Evolutionary conservation across 2,113 vertebrate genomes (phyloP), one percentile per base, ranked within the genome.

Genomic region (Sisor rabdophorus): DNA sequence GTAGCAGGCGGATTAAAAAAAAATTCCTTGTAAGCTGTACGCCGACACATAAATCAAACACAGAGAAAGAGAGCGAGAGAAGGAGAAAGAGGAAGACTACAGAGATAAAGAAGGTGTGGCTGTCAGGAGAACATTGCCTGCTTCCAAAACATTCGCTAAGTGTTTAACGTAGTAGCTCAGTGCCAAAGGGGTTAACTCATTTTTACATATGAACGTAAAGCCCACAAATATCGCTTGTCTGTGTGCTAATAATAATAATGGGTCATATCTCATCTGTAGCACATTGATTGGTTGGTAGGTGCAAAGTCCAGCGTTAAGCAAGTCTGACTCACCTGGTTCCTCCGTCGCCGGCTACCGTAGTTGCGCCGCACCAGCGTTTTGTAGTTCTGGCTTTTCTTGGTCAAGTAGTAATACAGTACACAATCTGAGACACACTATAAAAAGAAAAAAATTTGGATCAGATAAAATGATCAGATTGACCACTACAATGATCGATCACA

Each of bases 381-480:
- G 84, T 94, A 99, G 86, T 98, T 98, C 87, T 98, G 94, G 89
- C 98, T 99, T 91, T 99, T 99, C 93, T 99, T 99, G 56, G 97
- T 97, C 91, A 99, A 92, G 89, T 99, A 99, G 87, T 99, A 99
- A 90, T 96, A 98, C 56, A 98, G 90, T 83, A 98, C 97, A 86
- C 97, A 99, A 86, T 98, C 97, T 0, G 97, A 92, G 74, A 99
- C 95, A 85, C 94, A 97, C 97, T 99, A 76, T 76, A 91, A 89
- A 48, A 69, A 0, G 2, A 59, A 64, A 20, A 4, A 24, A 32
- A 54, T 30, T n/a, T n/a, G n/a, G n/a, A n/a, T n/a, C n/a, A n/a
- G n/a, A n/a, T n/a, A n/a, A n/a, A n/a, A n/a, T n/a, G n/a, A n/a
- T n/a, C n/a, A n/a, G n/a, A n/a, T n/a, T n/a, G n/a, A n/a, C n/a